These are phyloP conservation scores for Protodeltote pygarga DNA, from an alignment of 2,888 invertebrate species.

Conservation along the genomic window DNA sequence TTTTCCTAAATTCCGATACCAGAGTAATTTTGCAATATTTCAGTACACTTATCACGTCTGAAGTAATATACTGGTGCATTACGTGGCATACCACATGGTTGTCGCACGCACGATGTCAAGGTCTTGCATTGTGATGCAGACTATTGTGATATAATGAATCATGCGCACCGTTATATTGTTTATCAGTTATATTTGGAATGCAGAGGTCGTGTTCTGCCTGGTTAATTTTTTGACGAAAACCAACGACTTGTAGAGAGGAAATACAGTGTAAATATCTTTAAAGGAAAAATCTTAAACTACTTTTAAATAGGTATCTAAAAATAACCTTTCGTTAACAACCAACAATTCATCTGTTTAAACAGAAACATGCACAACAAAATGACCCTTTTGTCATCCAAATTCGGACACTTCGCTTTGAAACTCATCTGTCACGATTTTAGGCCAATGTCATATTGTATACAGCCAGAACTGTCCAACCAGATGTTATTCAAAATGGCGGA, in stretches of 20 bases:
- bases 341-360: neutral
- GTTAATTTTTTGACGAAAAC: no score
- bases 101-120: conserved; percentile 39
- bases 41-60: conserved; percentile 1
- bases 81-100: conserved; percentile 35
- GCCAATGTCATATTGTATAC: conserved; percentile 36
- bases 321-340: neutral
- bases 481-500: conserved; percentile 27
- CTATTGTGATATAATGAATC: conserved; percentile 28
- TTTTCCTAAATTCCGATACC: no score
- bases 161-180: conserved; percentile 16
- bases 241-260: no score
- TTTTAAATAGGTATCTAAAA: neutral
- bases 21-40: conserved; percentile 9
- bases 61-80: conserved; percentile 8
- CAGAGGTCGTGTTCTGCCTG: conserved; percentile 6
- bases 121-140: conserved; percentile 32
- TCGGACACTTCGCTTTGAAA: conserved; percentile 11
- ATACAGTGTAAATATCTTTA: no score
- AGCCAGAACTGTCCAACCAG: conserved; percentile 7
- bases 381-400: conserved; percentile 18
- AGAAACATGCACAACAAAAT: neutral
- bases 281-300: no score
- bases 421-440: conserved; percentile 21
- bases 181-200: conserved; percentile 13